phyloP scores from a whole-genome alignment of 2,888 invertebrate species.

The Elegia similella region DNA sequence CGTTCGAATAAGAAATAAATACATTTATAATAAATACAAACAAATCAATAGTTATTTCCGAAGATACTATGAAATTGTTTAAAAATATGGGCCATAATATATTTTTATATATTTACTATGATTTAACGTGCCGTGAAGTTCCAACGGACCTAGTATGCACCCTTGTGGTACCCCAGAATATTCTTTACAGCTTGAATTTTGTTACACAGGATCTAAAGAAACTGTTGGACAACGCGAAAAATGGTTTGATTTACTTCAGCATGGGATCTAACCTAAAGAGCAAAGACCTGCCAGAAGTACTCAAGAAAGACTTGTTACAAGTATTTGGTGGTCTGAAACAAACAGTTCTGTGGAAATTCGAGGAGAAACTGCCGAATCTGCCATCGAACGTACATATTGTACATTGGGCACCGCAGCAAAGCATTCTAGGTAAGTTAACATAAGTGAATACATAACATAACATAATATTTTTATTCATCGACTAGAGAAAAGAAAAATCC shows the following conservation, averaged over 20 bases:
- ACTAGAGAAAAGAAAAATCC: too few relatives aligned
- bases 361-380: conserved; percentile 44
- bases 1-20: too few relatives aligned
- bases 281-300: conserved; percentile 47
- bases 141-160: not conserved
- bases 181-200: not conserved
- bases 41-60: too few relatives aligned
- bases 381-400: conserved; percentile 65
- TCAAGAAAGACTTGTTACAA: conserved; percentile 47
- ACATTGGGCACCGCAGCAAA: conserved; percentile 66
- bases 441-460: not conserved
- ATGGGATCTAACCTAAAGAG: conserved; percentile 68
- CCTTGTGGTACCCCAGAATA: not conserved
- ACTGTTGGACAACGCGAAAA: conserved; percentile 57
- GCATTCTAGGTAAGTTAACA: conserved; percentile 43
- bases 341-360: conserved; percentile 75
- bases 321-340: conserved; percentile 66
- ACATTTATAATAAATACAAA: too few relatives aligned
- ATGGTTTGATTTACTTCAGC: conserved; percentile 76
- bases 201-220: conserved; percentile 54
- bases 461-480: too few relatives aligned
- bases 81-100: too few relatives aligned
- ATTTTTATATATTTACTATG: too few relatives aligned
- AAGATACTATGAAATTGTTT: too few relatives aligned
- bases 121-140: too few relatives aligned